phyloP scores from a whole-genome alignment of 64 coral and sea anemone species.

The Montipora capricornis region DNA sequence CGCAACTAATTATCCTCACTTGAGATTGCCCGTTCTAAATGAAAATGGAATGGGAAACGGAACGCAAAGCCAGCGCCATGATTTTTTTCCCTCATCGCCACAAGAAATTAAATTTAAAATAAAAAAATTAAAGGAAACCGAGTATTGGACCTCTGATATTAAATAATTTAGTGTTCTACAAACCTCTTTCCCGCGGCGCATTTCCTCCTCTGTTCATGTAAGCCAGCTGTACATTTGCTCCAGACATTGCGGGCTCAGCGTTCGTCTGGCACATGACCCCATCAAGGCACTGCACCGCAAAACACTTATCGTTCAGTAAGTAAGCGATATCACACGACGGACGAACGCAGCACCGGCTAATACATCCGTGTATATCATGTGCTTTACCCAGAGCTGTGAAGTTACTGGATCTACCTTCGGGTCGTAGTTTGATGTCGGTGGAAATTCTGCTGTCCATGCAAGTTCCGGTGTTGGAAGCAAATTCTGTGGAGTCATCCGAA shows the following conservation, averaged over 20 bases:
- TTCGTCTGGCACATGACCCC: constrained; percentile 87
- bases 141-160: no score
- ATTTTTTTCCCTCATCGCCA: no score
- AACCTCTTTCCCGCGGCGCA: constrained; percentile 88
- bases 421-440: constrained; percentile 56
- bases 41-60: no score
- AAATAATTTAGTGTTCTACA: not conserved
- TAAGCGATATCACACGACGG: constrained; percentile 94
- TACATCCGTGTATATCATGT: constrained; percentile 71
- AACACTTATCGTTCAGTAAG: constrained; percentile 90
- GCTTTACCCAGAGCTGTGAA: constrained; percentile 81
- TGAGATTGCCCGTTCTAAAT: no score
- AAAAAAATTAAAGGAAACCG: no score
- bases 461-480: not conserved
- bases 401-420: constrained; percentile 52
- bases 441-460: constrained; percentile 80
- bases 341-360: constrained; percentile 80
- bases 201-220: constrained; percentile 85
- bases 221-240: constrained; percentile 81
- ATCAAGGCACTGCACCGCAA: constrained; percentile 91
- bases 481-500: constrained; percentile 13
- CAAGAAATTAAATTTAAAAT: no score
- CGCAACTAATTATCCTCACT: no score
- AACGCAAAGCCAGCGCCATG: no score
- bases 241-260: constrained; percentile 66